Evolutionary conservation across 2,888 invertebrate genomes (phyloP).

Genomic region (Apotomis turbidana): DNA sequence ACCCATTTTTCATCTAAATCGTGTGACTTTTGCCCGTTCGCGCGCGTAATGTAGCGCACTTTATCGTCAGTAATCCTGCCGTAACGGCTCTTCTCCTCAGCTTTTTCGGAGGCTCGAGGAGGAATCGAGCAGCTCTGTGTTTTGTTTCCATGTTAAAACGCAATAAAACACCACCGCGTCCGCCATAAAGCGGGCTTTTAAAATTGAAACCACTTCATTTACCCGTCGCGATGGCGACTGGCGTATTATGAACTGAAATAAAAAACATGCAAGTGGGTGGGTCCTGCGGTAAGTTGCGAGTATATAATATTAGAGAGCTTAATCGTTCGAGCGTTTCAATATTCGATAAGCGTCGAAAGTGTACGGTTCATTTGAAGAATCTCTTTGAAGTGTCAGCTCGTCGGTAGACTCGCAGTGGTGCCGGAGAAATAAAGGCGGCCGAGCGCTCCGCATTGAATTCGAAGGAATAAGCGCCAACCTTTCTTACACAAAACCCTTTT

Average conservation of each 20-base stretch:
- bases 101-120: slow-evolving; percentile 45
- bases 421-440: slow-evolving; percentile 49
- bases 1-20: slow-evolving; percentile 71
- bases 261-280: slow-evolving; percentile 52
- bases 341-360: slow-evolving; percentile 54
- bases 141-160: slow-evolving; percentile 62
- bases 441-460: slow-evolving; percentile 51
- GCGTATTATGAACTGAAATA: slow-evolving; percentile 55
- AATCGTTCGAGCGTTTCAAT: slow-evolving; percentile 47
- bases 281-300: slow-evolving; percentile 8
- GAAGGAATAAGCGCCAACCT: slow-evolving; percentile 57
- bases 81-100: slow-evolving; percentile 53
- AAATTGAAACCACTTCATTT: slow-evolving; percentile 63
- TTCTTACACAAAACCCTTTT: slow-evolving; percentile 48
- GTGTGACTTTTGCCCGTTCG: slow-evolving; percentile 66
- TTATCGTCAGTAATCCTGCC: slow-evolving; percentile 67
- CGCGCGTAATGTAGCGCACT: slow-evolving; percentile 68
- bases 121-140: slow-evolving; percentile 45
- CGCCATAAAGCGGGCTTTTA: slow-evolving; percentile 56
- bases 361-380: slow-evolving; percentile 57
- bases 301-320: slow-evolving; percentile 1
- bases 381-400: slow-evolving; percentile 57
- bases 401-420: slow-evolving; percentile 50
- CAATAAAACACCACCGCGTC: slow-evolving; percentile 57
- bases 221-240: slow-evolving; percentile 53